phyloP scores from a whole-genome alignment of 2,797 vertebrate genomes.

The Leptodactylus fallax region DNA sequence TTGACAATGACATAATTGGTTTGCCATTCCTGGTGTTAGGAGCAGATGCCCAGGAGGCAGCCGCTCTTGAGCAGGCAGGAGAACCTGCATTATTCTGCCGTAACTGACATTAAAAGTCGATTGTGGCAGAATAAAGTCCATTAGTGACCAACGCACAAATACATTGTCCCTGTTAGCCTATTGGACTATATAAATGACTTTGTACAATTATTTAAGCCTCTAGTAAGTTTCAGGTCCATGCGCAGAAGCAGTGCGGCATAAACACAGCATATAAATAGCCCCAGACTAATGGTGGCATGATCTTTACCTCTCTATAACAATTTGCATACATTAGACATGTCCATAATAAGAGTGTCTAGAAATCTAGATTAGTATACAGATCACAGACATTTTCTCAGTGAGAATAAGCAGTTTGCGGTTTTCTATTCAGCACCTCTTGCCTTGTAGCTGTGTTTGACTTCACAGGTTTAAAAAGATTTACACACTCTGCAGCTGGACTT shows the following conservation, averaged over 20 bases:
- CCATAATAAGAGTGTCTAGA: not conserved
- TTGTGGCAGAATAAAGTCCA: no score
- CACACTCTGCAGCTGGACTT: conserved; percentile 22
- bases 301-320: not conserved
- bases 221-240: not conserved
- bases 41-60: no score
- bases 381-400: not conserved
- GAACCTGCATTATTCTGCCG: no score
- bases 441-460: conserved; percentile 33
- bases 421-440: not conserved
- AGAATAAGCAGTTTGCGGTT: conserved; percentile 16
- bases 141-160: no score
- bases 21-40: no score
- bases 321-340: not conserved
- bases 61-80: no score
- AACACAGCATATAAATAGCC: not conserved
- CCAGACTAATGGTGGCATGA: not conserved
- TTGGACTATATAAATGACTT: no score
- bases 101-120: no score
- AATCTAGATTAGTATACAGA: conserved; percentile 23
- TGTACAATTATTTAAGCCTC: no score
- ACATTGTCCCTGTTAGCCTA: no score
- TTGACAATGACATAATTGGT: no score
- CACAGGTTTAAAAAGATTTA: conserved; percentile 30
- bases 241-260: not conserved